Evolutionary conservation across 23 tunicate genomes (phyloP).

Genomic region (Styela plicata): DNA sequence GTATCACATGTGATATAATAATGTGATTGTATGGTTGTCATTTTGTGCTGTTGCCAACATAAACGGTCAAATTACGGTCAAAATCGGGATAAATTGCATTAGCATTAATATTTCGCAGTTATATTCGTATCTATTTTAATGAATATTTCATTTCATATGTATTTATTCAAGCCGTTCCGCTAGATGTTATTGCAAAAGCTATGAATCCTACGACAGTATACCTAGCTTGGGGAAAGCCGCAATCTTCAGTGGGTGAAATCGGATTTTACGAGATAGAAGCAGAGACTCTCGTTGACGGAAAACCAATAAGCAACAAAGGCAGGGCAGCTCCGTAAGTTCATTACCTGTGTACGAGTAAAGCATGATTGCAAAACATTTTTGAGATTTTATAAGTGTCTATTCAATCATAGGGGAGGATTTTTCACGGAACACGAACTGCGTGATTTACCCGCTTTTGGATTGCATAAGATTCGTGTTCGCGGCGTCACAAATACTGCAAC

Average conservation of each 20-base stretch:
- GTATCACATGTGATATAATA: too few relatives aligned
- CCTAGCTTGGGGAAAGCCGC: conserved; percentile 40
- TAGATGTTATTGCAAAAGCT: conserved; percentile 34
- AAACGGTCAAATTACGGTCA: too few relatives aligned
- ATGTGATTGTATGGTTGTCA: too few relatives aligned
- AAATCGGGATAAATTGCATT: too few relatives aligned
- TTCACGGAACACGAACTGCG: conserved; percentile 27
- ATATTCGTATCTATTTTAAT: too few relatives aligned
- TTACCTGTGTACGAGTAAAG: too few relatives aligned
- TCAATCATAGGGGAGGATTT: conserved; percentile 16
- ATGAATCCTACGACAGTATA: conserved; percentile 44
- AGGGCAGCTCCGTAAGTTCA: conserved; percentile 18
- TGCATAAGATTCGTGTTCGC: conserved; percentile 57
- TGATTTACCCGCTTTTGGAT: conserved; percentile 21
- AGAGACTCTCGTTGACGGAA: conserved; percentile 30
- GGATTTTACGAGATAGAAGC: conserved; percentile 36
- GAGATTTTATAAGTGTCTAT: not conserved
- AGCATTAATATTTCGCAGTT: too few relatives aligned
- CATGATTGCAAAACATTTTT: too few relatives aligned
- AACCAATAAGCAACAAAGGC: not conserved
- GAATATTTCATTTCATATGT: too few relatives aligned
- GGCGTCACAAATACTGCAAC: conserved; percentile 48
- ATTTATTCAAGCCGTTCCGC: conserved; percentile 32
- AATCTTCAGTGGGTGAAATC: conserved; percentile 34
- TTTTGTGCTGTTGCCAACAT: too few relatives aligned